Evolutionary conservation across 2,797 vertebrate genomes (phyloP), one percentile per base, ranked within the genome.

Genomic region (Neostethus bicornis): DNA sequence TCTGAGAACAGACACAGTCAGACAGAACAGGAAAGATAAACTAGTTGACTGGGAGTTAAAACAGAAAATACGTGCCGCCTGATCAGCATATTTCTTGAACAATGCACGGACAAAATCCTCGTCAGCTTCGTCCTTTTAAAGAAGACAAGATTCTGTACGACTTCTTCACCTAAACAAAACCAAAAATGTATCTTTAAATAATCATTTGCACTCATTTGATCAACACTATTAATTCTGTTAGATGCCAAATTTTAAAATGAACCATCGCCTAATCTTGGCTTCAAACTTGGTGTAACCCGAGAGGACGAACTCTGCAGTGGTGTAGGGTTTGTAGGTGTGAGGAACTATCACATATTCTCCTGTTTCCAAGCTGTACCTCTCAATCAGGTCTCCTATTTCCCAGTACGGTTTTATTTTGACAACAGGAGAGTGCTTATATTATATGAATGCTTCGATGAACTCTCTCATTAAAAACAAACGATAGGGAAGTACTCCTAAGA

Each of bases 291-390:
- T 50, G 80, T 49, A 81, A 56, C 86, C 34, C 0, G 54, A 29
- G 46, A 89, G 77, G 19, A 83, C 47, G 13, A 86, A 89, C 0
- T 86, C 73, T 35, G 43, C 66, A 0, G 3, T 51, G 29, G 5
- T 53, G 52, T 79, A 17, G 4, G 75, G 51, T 1, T n/a, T 0
- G 9, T 42, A 3, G 13, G 81, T 87, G 59, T 59, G 78, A 1
- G 79, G 79, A 17, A 89, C 0, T 14, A 87, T 57, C 62, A 86
- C 54, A 2, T 88, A 87, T 34, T 85, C 79, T 57, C 74, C 83
- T 0, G 79, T 77, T 39, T 77, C 48, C 73, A 89, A 61, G 3
- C 65, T 83, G 66, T 75, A 46, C n/a, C 39, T 1, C 48, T 77
- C 44, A 8, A 71, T 58, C 48, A 25, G 11, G 1, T 89, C 80